Conservation (phyloP, 2,888 invertebrate species). For the Phymatocera aterrima region DNA sequence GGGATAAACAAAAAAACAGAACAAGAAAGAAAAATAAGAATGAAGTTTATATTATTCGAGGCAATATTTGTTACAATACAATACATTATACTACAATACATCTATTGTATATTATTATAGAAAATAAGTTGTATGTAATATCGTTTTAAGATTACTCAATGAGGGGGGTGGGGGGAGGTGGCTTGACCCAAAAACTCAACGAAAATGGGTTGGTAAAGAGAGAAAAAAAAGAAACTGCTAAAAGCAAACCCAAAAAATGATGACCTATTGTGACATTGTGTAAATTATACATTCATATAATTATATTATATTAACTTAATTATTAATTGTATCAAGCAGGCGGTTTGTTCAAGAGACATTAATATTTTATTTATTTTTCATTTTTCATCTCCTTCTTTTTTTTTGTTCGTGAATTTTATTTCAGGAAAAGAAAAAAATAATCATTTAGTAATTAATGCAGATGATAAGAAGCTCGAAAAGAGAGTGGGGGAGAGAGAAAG, state of each 20-base stretch:
- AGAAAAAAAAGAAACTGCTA: no score
- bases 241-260: no score
- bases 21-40: constrained; percentile 48
- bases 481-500: no score
- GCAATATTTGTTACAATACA: constrained; percentile 73
- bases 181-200: not conserved
- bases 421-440: not conserved
- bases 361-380: not conserved
- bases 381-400: not conserved
- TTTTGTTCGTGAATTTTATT: not conserved
- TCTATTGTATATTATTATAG: no score
- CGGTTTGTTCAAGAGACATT: not conserved
- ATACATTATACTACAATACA: constrained; percentile 52
- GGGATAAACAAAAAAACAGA: constrained; percentile 36
- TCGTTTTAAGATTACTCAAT: constrained; percentile 49
- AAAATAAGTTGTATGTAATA: constrained; percentile 64
- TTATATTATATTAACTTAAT: not conserved
- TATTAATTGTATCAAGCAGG: constrained; percentile 20
- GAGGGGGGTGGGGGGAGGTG: not conserved
- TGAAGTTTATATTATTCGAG: constrained; percentile 72
- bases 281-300: constrained; percentile 30
- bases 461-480: no score
- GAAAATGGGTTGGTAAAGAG: no score
- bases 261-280: constrained; percentile 24
- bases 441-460: no score